phyloP scores from a whole-genome alignment of 2,113 vertebrate genomes.

The Myiagra hebetior region DNA sequence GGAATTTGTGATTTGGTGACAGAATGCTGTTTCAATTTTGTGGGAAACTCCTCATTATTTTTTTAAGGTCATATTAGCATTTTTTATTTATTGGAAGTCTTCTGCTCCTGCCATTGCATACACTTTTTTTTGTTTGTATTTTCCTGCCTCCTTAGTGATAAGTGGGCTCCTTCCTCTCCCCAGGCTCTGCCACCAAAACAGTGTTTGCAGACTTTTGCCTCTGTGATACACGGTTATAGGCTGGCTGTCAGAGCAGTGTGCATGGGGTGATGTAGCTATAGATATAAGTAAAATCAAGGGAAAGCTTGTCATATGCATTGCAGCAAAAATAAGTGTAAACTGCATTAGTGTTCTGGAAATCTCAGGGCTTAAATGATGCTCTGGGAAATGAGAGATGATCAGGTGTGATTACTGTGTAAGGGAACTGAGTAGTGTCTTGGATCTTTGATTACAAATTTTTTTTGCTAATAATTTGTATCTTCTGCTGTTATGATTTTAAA shows the following conservation, averaged over 20 bases:
- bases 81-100: background rate
- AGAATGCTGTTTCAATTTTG: background rate
- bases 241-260: background rate
- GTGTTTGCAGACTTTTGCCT: background rate
- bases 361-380: background rate
- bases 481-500: background rate
- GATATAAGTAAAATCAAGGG: background rate
- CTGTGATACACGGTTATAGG: background rate
- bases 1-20: background rate
- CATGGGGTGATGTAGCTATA: background rate
- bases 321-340: background rate
- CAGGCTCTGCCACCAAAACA: background rate
- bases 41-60: background rate
- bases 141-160: background rate
- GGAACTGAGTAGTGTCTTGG: background rate
- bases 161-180: background rate
- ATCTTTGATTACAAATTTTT: background rate
- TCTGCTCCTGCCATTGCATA: background rate
- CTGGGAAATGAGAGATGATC: background rate
- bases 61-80: background rate
- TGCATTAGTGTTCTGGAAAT: background rate
- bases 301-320: background rate
- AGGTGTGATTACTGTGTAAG: background rate
- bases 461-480: background rate
- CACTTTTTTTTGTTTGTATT: background rate